Evolutionary conservation across 2,113 vertebrate genomes (phyloP).

Genomic region (Lophura nycthemera): DNA sequence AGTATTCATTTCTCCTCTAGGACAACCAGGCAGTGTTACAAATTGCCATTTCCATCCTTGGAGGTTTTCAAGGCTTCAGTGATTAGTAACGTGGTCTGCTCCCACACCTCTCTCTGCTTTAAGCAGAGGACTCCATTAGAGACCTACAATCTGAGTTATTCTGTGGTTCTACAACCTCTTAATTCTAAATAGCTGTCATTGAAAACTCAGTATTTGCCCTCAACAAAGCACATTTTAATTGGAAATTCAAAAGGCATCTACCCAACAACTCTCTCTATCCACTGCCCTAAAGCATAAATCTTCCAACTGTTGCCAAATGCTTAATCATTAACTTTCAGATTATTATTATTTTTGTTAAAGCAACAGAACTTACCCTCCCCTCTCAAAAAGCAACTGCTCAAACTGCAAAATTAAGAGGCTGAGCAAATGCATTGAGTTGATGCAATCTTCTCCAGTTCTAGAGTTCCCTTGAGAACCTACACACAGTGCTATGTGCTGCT

Average conservation of each 20-base stretch:
- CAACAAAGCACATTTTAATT: background rate
- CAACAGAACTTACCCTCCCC: background rate
- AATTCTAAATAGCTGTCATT: background rate
- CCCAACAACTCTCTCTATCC: background rate
- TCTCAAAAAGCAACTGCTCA: background rate
- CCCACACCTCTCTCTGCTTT: background rate
- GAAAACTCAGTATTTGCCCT: background rate
- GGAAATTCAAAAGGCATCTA: background rate
- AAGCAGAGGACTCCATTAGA: background rate
- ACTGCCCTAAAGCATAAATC: background rate
- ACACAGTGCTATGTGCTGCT: accelerated
- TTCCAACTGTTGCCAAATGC: background rate
- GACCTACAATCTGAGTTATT: background rate
- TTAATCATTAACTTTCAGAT: background rate
- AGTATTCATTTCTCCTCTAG: background rate
- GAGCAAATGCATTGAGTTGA: background rate
- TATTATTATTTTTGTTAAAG: background rate
- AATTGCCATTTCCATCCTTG: background rate
- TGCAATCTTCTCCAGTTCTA: background rate
- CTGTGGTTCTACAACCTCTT: background rate
- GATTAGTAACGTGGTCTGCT: background rate
- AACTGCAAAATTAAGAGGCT: background rate
- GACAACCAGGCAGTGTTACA: background rate
- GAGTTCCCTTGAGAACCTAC: background rate
- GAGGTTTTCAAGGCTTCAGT: background rate